Evolutionary conservation across 1,140 invertebrate species (phyloP), one percentile per base, ranked within the genome.

Genomic region (Periplaneta americana): DNA sequence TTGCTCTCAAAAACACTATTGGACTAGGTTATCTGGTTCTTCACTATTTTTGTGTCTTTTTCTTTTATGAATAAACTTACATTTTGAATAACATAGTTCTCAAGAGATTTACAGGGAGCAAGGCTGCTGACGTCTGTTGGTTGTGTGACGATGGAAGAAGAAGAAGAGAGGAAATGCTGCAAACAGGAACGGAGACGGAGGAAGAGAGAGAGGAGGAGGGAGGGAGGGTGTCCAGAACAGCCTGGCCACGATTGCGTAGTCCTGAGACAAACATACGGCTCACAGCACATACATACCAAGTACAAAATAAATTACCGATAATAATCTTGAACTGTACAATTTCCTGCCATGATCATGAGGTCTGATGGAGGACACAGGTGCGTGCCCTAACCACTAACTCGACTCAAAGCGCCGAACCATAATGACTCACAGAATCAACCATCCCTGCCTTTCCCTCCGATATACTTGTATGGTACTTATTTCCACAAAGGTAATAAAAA

Each of bases 1-100:
- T 75, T 81, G 81, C 81, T 81, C 76, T 81, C 81, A 77, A 81
- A 81, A 81, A 81, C 81, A 78, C 81, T 81, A 81, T 78, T 31
- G 76, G 81, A 78, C 81, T 81, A 81, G 81, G 75, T 39, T 32
- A 81, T 57, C 76, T 78, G 39, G 66, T 76, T 81, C 75, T 74
- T 22, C 78, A 80, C 33, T 80, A 80, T 81, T 81, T 81, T 81
- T 75, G 34, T 81, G 75, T 81, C 76, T 81, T 81, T 80, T 39
- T 81, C 76, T 78, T 81, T 81, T 39, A 78, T 76, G 39, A 78
- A 36, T 32, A 81, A 81, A 74, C 28, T 80, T 35, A 34, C 48
- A 75, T 75, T 75, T 74, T 80, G 74, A 36, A 57, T 75, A 39
- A 57, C 35, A 74, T 80, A 80, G 39, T 34, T 80, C 33, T 35